Percentiles rank a stretch among this genome's conserved stretches.
Evolutionary conservation across 1,140 invertebrate genomes (phyloP).

Genomic region (Meloidogyne exigua): DNA sequence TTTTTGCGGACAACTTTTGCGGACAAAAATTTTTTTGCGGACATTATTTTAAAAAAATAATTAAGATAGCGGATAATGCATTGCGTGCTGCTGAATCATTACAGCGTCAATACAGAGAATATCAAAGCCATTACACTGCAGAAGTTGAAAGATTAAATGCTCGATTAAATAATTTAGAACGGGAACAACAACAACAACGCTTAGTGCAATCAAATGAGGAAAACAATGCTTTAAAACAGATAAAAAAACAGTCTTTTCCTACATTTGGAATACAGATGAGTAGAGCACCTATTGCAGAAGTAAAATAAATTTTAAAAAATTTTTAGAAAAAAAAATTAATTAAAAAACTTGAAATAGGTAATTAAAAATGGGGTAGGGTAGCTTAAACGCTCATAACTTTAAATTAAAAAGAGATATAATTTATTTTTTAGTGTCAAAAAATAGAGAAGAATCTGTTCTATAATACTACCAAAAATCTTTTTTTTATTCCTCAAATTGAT

Average conservation of each 20-base stretch:
- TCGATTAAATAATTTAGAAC: slow-evolving; percentile 46
- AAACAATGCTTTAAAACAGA: slow-evolving; percentile 3
- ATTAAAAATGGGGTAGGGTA: no score
- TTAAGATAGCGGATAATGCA: slow-evolving; percentile 51
- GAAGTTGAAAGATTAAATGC: slow-evolving; percentile 57
- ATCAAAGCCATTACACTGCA: slow-evolving; percentile 58
- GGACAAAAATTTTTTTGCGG: no score
- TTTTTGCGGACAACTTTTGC: no score
- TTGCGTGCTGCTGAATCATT: slow-evolving; percentile 55
- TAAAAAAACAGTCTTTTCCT: background rate
- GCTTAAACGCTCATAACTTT: no score
- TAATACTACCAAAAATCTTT: no score
- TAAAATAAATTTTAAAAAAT: background rate
- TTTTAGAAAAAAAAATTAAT: background rate
- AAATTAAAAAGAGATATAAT: no score
- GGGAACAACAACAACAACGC: slow-evolving; percentile 28
- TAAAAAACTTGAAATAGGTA: no score
- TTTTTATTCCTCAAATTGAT: no score
- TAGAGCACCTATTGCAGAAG: background rate
- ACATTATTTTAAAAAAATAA: background rate
- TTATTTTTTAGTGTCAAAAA: no score
- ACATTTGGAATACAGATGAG: background rate
- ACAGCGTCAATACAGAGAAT: slow-evolving; percentile 58
- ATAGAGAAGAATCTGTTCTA: no score
- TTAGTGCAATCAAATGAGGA: slow-evolving; percentile 1